Evolutionary conservation across 1,140 invertebrate genomes (phyloP).

Genomic region (Achroia grisella): DNA sequence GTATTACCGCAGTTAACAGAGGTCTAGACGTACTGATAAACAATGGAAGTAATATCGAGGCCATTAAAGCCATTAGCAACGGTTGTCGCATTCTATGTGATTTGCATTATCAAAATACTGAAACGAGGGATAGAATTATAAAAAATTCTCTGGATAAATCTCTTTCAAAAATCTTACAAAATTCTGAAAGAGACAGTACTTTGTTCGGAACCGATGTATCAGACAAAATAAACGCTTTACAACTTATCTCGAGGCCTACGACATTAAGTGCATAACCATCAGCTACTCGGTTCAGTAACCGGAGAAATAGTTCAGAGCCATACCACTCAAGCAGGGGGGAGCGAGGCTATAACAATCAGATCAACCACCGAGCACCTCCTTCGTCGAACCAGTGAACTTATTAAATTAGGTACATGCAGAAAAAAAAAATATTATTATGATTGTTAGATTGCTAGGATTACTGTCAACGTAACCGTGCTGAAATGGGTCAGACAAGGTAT

Average conservation of each 20-base stretch:
- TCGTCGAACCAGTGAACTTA: not conserved
- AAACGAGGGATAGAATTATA: slow-evolving; percentile 16
- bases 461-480: slow-evolving; percentile 10
- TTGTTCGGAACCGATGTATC: slow-evolving; percentile 17
- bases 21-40: slow-evolving; percentile 6
- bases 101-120: slow-evolving; percentile 9
- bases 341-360: slow-evolving; percentile 10
- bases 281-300: not conserved
- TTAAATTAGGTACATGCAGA: slow-evolving; percentile 25
- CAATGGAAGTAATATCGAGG: slow-evolving; percentile 1
- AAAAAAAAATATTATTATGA: slow-evolving; percentile 18
- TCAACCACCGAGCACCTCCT: not conserved
- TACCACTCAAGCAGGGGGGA: slow-evolving; percentile 19
- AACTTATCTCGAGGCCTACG: not conserved
- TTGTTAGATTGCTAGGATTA: slow-evolving; percentile 23
- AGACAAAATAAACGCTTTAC: slow-evolving; percentile 21
- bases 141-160: slow-evolving; percentile 14
- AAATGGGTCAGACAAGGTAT: slow-evolving; percentile 19
- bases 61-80: slow-evolving; percentile 12
- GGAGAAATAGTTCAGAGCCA: slow-evolving; percentile 22
- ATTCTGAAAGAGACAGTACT: slow-evolving; percentile 17
- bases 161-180: slow-evolving; percentile 13
- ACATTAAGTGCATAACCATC: not conserved
- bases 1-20: slow-evolving; percentile 13
- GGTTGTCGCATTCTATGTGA: slow-evolving; percentile 18